Base-by-base conservation (phyloP, 2,888 invertebrate species). In the Trissoscelio sp. region DNA sequence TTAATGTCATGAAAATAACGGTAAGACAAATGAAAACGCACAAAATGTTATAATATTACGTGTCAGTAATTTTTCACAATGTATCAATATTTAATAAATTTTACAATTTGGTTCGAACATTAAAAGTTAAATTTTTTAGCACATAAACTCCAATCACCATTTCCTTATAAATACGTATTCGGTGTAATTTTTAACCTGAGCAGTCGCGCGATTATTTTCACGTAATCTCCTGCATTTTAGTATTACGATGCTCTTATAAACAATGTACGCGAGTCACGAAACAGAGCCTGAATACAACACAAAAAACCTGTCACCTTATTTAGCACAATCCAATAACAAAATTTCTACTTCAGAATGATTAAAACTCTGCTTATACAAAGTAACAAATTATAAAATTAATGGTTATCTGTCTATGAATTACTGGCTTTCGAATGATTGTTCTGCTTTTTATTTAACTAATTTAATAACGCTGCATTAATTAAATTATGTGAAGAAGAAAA, bases 271-370 rank as follows among this genome's bases (percentile, higher is more conserved):
- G 58, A 81, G 58, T 60, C 75, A 81, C 77, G 66, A 81, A 79
- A 67, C 53, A 72, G 75, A 81, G 77, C 77, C 75, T 77, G 81
- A 81, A 81, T 31, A 48, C 22, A 42, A 73, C 12, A 57, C 18
- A 37, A 37, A 31, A 16, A 11, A 46, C 12, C 16, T 28, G 31
- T 31, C 14, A 12, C 28, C 12, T 9, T 14, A 46, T 14, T 37
- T 37, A 37, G n/a, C n/a, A n/a, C n/a, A 9, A 37, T n/a, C n/a
- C n/a, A 42, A 42, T 34, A 46, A 20, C 11, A 39, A 39, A 18
- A 20, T 4, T 20, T 20, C 11, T 20, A 46, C 9, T 9, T 20
- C 9, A 46, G 0, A 53, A 53, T 3, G n/a, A 53, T 28, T 9
- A 28, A 11, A 34, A 31, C 1, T n/a, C 18, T 51, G 39, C n/a